A percentile compares a stretch with the other conserved stretches of the same genome.
phyloP scores from a whole-genome alignment of 2,797 vertebrate species.

The Myotis findleyi region DNA sequence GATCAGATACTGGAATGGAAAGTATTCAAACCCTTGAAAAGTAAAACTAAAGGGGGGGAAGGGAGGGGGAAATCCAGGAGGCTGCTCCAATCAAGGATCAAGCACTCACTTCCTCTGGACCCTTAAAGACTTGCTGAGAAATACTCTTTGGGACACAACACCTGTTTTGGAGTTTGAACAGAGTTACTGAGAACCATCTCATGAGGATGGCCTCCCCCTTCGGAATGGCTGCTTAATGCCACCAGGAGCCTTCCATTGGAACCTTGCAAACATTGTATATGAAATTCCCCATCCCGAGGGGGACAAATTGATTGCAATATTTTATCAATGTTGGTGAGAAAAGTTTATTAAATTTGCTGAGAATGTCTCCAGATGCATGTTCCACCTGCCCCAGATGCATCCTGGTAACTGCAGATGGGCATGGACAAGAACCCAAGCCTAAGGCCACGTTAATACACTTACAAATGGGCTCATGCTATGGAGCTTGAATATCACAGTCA shows the following conservation, averaged over 20 bases:
- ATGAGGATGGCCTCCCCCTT: not conserved
- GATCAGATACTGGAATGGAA: not conserved
- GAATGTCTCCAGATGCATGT: not conserved
- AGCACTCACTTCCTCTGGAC: not conserved
- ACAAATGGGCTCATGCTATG: not conserved
- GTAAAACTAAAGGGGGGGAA: not conserved
- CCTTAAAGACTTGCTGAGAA: not conserved
- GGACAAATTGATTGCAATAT: not conserved
- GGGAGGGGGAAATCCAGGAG: not conserved
- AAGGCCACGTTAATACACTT: not conserved
- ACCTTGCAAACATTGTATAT: not conserved
- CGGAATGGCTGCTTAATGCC: not conserved
- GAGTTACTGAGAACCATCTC: not conserved
- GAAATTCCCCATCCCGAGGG: not conserved
- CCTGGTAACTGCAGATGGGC: not conserved
- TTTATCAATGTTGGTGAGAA: not conserved
- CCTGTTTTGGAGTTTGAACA: not conserved
- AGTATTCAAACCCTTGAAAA: not conserved
- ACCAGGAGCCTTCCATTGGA: not conserved
- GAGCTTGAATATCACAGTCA: not conserved
- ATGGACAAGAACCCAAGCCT: not conserved
- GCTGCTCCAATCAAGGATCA: not conserved
- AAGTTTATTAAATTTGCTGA: not conserved
- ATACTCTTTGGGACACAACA: not conserved
- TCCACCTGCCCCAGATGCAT: not conserved